Percentiles rank a stretch among this genome's conserved stretches.
These are phyloP conservation scores for Prionailurus viverrinus DNA, from an alignment of 2,113 vertebrate species.

Conservation along the genomic window DNA sequence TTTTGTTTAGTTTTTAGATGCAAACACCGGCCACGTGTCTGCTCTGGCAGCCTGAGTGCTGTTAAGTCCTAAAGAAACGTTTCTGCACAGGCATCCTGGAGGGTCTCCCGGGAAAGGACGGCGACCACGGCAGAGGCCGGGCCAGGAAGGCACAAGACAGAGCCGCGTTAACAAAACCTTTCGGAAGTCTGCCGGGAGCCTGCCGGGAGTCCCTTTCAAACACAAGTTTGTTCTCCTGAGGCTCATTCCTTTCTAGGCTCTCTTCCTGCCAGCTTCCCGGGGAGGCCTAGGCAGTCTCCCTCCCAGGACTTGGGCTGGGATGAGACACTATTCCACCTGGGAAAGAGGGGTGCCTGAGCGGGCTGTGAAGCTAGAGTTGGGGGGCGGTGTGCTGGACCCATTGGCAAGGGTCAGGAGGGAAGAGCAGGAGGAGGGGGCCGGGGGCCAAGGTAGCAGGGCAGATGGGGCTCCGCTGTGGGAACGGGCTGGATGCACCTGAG, in stretches of 20 bases:
- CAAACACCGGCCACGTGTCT: neutral
- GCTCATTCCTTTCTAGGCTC: rapidly evolving
- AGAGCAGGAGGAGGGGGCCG: neutral
- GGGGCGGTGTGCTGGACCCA: neutral
- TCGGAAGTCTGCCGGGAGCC: too few species aligned
- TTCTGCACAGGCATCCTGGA: rapidly evolving
- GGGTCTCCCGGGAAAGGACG: rapidly evolving
- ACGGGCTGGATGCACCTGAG: rapidly evolving
- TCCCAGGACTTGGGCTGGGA: neutral
- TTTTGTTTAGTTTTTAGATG: neutral
- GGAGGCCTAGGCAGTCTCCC: neutral
- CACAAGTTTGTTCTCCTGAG: neutral
- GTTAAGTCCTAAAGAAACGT: neutral
- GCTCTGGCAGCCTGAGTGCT: neutral
- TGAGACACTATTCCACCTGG: neutral
- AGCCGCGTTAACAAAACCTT: neutral
- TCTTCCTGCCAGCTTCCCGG: rapidly evolving
- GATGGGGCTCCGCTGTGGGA: rapidly evolving
- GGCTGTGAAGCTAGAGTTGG: neutral
- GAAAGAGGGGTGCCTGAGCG: neutral
- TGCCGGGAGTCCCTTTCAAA: neutral
- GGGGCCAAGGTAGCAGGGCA: rapidly evolving
- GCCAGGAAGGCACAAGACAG: neutral
- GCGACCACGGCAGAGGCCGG: neutral
- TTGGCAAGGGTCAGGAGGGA: neutral